Base-by-base conservation (phyloP, 2,113 vertebrate species). In the Syrmaticus mikado region DNA sequence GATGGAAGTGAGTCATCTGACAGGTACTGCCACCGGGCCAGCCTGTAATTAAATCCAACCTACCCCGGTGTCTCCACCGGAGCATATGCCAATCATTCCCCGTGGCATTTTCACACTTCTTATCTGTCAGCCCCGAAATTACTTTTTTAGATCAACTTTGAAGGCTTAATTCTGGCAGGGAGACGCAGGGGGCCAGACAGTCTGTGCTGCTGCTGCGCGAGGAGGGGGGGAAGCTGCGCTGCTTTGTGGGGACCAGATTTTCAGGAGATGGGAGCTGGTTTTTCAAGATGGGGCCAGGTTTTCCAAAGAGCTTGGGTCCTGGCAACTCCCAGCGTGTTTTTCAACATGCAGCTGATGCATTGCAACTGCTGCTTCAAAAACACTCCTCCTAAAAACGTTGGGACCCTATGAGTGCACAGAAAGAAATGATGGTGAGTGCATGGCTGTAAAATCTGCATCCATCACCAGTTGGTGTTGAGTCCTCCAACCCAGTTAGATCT, bases 221-320 rank as follows among this genome's bases (percentile, higher is more conserved):
- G 41, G 41, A 21, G 11, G 75, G 61, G 76, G 75, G 85, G 84
- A 62, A 85, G 80, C 1, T 3, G 5, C 8, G 19, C 11, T 82
- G 21, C 88, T 88, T 43, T 48, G 76, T 6, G 85, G 16, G 86
- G 93, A 94, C 80, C 90, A 82, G 93, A 74, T 28, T 94, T 90
- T 82, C 92, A 61, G 75, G 95, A 94, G 96, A 84, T 16, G 57
- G 32, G 74, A 95, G 83, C 95, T 87, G 95, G 93, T 95, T 96
- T 96, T 96, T 94, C 95, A 50, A 87, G 95, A 90, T 62, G 90
- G 90, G 68, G 82, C 32, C 71, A 2, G 62, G 75, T 48, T 82
- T 86, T 89, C 81, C 89, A 5, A 60, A 60, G 87, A 32, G 4
- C 48, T n/a, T 36, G 75, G 79, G 80, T 83, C 70, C 88, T 9